Conservation (phyloP, 2,113 vertebrate genomes). For the Platycercus adscitus region DNA sequence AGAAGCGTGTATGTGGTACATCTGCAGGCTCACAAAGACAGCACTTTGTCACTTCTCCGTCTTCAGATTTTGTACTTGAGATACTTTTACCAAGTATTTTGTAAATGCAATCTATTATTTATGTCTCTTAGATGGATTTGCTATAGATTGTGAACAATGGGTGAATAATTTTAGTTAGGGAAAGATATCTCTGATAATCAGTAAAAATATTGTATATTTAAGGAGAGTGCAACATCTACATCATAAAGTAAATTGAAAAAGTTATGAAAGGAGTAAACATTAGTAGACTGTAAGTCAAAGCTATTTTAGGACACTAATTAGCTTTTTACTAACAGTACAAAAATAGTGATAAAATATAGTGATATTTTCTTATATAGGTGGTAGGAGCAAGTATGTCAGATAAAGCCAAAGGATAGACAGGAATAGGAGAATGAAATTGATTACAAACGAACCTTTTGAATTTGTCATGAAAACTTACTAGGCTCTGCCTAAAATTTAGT, state of each 20-base stretch:
- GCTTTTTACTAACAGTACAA: not conserved
- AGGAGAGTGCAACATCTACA: not conserved
- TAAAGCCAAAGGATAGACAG: not conserved
- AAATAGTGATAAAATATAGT: not conserved
- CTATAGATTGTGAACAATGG: not conserved
- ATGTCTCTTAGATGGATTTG: not conserved
- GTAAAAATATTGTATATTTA: too few species aligned
- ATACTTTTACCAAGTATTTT: not conserved
- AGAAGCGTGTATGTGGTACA: accelerated
- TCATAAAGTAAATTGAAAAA: not conserved
- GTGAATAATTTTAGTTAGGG: not conserved
- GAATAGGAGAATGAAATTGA: not conserved
- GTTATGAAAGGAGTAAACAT: not conserved
- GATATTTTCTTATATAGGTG: not conserved
- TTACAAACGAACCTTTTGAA: not conserved
- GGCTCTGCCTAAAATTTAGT: not conserved
- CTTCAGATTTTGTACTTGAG: not conserved
- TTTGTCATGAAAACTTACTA: not conserved
- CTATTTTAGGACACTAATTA: not conserved
- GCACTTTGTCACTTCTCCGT: not conserved
- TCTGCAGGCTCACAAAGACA: not conserved
- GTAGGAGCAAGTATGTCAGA: not conserved
- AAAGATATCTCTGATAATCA: not conserved
- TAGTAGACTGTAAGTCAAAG: not conserved
- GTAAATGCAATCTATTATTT: not conserved